A percentile compares a stretch with the other conserved stretches of the same genome.
phyloP scores from a whole-genome alignment of 2,797 vertebrate genomes.

The Melanotaenia nigrans region DNA sequence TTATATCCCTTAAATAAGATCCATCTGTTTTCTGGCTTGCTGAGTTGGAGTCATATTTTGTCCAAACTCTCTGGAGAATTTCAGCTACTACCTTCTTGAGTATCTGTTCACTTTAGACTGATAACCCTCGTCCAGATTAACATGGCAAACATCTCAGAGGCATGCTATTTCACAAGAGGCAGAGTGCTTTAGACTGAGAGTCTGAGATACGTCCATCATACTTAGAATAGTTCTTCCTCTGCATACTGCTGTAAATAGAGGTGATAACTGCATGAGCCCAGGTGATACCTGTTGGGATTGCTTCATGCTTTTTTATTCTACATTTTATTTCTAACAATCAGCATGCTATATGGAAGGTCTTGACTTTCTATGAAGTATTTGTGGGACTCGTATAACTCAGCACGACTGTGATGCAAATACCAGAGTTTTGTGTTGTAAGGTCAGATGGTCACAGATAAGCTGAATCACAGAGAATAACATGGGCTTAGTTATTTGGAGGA shows the following conservation, averaged over 20 bases:
- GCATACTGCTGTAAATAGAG: neutral
- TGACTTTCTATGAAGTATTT: slow-evolving; percentile 12
- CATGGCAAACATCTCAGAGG: neutral
- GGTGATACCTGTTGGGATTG: neutral
- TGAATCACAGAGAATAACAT: neutral
- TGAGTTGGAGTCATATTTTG: slow-evolving; percentile 1
- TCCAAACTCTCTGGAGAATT: slow-evolving; percentile 12
- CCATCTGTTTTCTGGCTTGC: slow-evolving; percentile 8
- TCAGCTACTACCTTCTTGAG: slow-evolving; percentile 16
- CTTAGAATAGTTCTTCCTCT: slow-evolving; percentile 2
- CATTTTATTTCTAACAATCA: slow-evolving; percentile 15
- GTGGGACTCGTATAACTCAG: slow-evolving; percentile 16
- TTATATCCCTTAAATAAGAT: slow-evolving; percentile 17
- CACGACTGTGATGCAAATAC: slow-evolving; percentile 3
- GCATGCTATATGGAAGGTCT: slow-evolving; percentile 7
- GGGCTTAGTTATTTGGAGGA: neutral
- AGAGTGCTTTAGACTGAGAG: slow-evolving; percentile 27
- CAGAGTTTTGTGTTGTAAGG: slow-evolving; percentile 15
- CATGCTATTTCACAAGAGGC: slow-evolving; percentile 23
- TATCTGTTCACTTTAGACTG: slow-evolving; percentile 35
- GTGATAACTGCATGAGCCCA: slow-evolving; percentile 8
- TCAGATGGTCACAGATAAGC: slow-evolving; percentile 30
- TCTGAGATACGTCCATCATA: slow-evolving; percentile 41
- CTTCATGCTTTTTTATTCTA: slow-evolving; percentile 20
- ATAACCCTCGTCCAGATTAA: slow-evolving; percentile 19